Evolutionary conservation across 2,797 vertebrate species (phyloP), one percentile per base, ranked within the genome.

Genomic region (Podarcis siculus): DNA sequence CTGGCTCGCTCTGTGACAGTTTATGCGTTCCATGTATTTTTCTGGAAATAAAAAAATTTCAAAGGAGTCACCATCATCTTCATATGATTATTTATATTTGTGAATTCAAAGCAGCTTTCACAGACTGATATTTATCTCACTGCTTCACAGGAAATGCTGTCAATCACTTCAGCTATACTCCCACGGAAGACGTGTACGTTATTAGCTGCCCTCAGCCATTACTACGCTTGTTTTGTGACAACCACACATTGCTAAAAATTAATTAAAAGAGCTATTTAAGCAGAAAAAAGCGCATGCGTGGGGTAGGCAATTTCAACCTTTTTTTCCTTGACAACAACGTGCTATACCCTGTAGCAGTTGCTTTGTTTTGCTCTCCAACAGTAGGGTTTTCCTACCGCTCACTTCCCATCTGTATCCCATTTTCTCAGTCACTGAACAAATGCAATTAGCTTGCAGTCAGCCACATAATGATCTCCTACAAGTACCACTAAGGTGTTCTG

Each of bases 391-490:
- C 92, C 92, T 87, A 93, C 95, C 91, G 92, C 89, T 91, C 80
- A 87, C 89, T 92, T 91, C 91, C 94, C 93, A 95, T 96, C 96
- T 97, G 96, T 95, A 96, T 94, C 95, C 35, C 94, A 92, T 96
- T 96, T 96, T 95, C 96, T 94, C 95, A 94, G 92, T 94, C 95
- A 91, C 87, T 97, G 96, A 97, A 92, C 96, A 97, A 96, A 96
- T 94, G 95, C 97, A 97, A 97, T 97, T 97, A 96, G 95, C 91
- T 89, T 96, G 92, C 96, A 97, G 95, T 95, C 95, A 97, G 96
- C 96, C 96, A 96, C 95, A 92, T 96, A 96, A 97, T 97, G 95
- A 94, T 94, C 95, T 96, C 92, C 94, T 96, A 93, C 93, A 94
- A 95, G 93, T 89, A 94, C 9, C 89, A 91, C 88, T 91, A 91